Base-by-base conservation (phyloP, 2,888 invertebrate genomes). In the Caprella mutica region DNA sequence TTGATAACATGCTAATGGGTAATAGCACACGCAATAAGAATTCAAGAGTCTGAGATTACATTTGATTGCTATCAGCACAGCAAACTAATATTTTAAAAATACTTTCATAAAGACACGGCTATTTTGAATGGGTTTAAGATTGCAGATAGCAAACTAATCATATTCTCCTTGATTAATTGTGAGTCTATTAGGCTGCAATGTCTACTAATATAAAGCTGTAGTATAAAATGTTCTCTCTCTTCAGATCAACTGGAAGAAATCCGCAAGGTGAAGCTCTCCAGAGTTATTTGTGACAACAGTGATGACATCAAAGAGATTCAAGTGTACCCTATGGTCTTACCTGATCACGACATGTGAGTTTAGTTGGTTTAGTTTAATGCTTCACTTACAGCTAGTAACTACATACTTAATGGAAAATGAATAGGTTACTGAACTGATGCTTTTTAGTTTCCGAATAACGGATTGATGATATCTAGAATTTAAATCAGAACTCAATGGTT, bases 221-320 rank as follows among this genome's bases (percentile, higher is more conserved):
- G 24, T 8, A 1, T 9, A 8, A 21, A 0, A 6, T 30, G 48
- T 39, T 21, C 3, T 3, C n/a, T 8, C 29, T 65, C 21, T 68
- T 55, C 61, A 59, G 74, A 69, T 14, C 75, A 76, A 70, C 69
- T 76, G 26, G 68, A 70, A 52, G 74, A 74, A 67, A 72, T 76
- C 52, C 66, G 73, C 19, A 73, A 72, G 56, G 68, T 72, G 21
- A 70, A 70, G 44, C 67, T 75, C n/a, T 71, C 75, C 0, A 65
- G 74, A 52, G 59, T 76, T 2, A 63, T 76, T 5, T 76, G 76
- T 65, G 75, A 75, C 62, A 73, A 72, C 56, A 69, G 72, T 3
- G 75, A 76, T 65, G 69, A 72, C 59, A 70, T 76, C 30, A 69
- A 72, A 30, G 71, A 70, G 5, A 68, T 75, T 33, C 76, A 76